phyloP scores from a whole-genome alignment of 1,140 invertebrate genomes.

The Ceratosolen fusciceps region DNA sequence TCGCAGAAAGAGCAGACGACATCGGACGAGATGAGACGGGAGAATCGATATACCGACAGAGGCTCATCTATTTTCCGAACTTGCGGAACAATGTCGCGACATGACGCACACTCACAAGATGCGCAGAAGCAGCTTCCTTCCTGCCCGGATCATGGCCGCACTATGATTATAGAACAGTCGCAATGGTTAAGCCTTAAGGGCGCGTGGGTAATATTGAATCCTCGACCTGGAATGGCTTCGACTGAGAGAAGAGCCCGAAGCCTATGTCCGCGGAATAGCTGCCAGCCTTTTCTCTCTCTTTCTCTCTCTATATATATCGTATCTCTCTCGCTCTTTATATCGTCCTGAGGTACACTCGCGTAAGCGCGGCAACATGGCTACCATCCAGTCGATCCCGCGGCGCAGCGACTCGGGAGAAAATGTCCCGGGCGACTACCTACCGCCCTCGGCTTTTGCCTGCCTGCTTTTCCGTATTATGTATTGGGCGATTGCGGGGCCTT shows the following conservation, averaged over 20 bases:
- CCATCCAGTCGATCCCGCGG: neutral
- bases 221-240: neutral
- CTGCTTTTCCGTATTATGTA: neutral
- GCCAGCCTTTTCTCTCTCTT: no score
- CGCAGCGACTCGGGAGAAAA: slow-evolving; percentile 8
- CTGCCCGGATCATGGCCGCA: neutral
- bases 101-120: slow-evolving; percentile 41
- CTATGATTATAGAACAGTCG: neutral
- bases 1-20: no score
- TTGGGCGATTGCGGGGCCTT: neutral
- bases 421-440: neutral
- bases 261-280: no score
- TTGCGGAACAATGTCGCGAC: slow-evolving; percentile 1
- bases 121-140: slow-evolving; percentile 42
- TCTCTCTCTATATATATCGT: slow-evolving; percentile 5
- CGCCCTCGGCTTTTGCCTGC: neutral
- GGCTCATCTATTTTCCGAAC: no score
- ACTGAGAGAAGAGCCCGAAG: no score
- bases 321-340: no score
- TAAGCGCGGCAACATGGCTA: slow-evolving; percentile 11
- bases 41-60: no score
- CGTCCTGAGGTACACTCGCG: neutral
- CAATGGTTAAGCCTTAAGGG: neutral
- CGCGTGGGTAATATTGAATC: neutral
- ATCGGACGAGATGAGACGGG: no score